Evolutionary conservation across 2,797 vertebrate species (phyloP).

Genomic region (Bufotes viridis): DNA sequence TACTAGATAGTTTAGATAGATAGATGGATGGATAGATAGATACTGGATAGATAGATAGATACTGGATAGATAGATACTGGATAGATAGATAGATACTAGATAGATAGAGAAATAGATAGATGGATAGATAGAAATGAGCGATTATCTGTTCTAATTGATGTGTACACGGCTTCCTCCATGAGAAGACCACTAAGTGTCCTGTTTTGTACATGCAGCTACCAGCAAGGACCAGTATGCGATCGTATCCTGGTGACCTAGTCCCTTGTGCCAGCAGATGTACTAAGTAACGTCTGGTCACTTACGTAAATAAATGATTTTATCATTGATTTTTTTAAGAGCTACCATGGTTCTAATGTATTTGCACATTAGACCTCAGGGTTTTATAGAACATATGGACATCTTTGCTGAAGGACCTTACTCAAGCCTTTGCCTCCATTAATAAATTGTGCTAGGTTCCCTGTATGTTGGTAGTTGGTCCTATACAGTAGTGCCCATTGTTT

Average conservation of each 20-base stretch:
- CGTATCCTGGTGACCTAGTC: not conserved
- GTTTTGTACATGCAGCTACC: not conserved
- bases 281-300: not conserved
- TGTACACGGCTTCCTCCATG: not conserved
- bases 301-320: not conserved
- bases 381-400: not conserved
- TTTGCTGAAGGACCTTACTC: not conserved
- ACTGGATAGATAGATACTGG: not conserved
- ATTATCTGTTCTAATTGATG: not conserved
- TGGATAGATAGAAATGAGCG: not conserved
- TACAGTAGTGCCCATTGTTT: not conserved
- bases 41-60: no score
- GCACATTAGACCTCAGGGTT: not conserved
- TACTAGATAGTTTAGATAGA: no score
- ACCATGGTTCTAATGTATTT: not conserved
- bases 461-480: not conserved
- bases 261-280: not conserved
- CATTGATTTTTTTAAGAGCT: conserved; percentile 25
- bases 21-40: no score
- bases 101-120: not conserved
- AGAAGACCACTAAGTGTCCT: not conserved
- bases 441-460: not conserved
- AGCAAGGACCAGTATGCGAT: not conserved
- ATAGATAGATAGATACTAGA: no score
- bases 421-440: not conserved